Base-by-base conservation (phyloP, 2,797 vertebrate genomes). In the Enteromius radiatus region DNA sequence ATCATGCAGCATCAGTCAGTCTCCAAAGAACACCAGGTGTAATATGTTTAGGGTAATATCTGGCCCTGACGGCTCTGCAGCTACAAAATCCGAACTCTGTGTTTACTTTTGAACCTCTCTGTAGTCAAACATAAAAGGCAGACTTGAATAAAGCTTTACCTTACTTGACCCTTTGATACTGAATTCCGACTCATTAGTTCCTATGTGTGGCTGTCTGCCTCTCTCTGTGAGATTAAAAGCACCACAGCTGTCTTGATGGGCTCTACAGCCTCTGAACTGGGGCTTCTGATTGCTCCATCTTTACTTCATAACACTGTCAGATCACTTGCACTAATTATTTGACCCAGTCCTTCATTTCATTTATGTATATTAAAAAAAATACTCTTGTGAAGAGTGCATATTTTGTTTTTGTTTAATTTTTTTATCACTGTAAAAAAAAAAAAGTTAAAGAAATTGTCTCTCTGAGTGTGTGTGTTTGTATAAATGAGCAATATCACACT, bases 81-180 rank as follows among this genome's bases (percentile, higher is more conserved):
- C 43, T 56, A 38, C 5, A 38, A 43, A 71, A 61, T 19, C 56
- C 12, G 28, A 59, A 26, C 19, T 23, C 5, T 21, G 36, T 73
- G 56, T 71, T 70, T 73, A 81, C 38, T 59, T 61, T n/a, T 26
- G 43, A 75, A 38, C 64, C 45, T n/a, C 36, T 54, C 71, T 82
- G 71, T 67, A 75, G 80, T 75, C 70, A 81, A 52, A 74, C 80
- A 75, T 75, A 28, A 81, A 75, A 81, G 70, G 28, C 33, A 64
- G 36, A 28, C 80, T 63, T 52, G 43, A 81, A 64, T 65, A 75
- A 81, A 76, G 45, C 61, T 76, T 67, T 43, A 67, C 61, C 45
- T 65, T 76, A 23, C 19, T 12, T 65, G 71, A 82, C 70, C 70
- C 71, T 82, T 56, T 75, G 61, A 82, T 64, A 65, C 31, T 38